Conservation (phyloP, 2,113 vertebrate species). For the Galeopterus variegatus region DNA sequence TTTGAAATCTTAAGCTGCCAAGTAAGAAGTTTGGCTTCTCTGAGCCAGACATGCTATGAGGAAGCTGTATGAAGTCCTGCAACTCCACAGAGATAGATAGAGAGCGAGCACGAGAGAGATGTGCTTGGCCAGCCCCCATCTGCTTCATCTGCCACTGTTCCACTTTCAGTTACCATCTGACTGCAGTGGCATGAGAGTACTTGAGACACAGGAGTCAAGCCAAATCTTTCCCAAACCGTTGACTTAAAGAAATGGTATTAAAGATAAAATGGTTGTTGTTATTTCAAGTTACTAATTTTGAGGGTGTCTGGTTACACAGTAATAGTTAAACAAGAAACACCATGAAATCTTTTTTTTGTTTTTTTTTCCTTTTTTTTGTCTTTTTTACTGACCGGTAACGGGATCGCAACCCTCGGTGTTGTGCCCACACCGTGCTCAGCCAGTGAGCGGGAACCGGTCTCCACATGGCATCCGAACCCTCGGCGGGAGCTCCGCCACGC, state of each 20-base stretch:
- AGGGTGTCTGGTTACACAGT: neutral
- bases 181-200: neutral
- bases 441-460: too few species aligned
- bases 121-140: neutral
- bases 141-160: neutral
- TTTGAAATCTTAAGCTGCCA: neutral
- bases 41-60: neutral
- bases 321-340: neutral
- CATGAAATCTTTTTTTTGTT: neutral
- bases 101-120: too few species aligned
- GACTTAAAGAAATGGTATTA: neutral
- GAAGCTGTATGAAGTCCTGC: neutral
- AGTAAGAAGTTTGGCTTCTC: neutral
- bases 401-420: too few species aligned
- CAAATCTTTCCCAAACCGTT: neutral
- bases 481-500: too few species aligned
- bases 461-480: too few species aligned
- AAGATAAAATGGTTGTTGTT: neutral
- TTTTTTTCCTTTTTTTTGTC: too few species aligned
- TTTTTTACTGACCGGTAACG: too few species aligned
- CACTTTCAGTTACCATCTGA: neutral
- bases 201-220: neutral
- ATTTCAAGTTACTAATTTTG: neutral
- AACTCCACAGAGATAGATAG: too few species aligned
- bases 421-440: too few species aligned